Conservation (phyloP, 1,140 invertebrate species). For the Eupristina koningsbergeri region DNA sequence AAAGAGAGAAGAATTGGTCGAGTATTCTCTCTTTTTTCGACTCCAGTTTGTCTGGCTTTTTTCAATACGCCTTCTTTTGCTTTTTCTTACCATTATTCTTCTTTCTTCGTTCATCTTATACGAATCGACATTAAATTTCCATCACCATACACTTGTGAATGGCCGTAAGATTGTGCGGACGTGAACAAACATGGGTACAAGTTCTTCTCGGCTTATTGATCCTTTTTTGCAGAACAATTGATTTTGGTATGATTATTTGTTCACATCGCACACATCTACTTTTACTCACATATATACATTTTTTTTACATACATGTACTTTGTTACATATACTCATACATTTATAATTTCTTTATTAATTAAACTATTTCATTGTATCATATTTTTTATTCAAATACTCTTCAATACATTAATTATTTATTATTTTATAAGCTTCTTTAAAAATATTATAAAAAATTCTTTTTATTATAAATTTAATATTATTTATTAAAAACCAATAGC, state of each 20-base stretch:
- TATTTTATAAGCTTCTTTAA: too few relatives aligned
- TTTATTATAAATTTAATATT: too few relatives aligned
- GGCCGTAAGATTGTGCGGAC: not conserved
- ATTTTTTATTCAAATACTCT: too few relatives aligned
- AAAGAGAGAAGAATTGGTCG: conserved; percentile 35
- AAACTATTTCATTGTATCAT: too few relatives aligned
- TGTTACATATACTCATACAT: too few relatives aligned
- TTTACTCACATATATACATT: too few relatives aligned
- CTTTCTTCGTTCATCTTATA: conserved; percentile 6
- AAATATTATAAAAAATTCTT: too few relatives aligned
- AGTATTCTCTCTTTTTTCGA: conserved; percentile 32
- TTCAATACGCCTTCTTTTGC: conserved; percentile 19
- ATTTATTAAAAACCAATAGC: too few relatives aligned
- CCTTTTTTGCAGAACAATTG: conserved; percentile 24
- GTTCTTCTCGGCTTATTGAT: conserved; percentile 2
- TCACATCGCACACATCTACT: too few relatives aligned
- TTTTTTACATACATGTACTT: too few relatives aligned
- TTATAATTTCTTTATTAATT: too few relatives aligned
- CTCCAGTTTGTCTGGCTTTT: conserved; percentile 50
- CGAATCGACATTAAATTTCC: conserved; percentile 12
- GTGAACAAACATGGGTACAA: not conserved
- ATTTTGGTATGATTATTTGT: conserved; percentile 5
- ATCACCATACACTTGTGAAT: not conserved
- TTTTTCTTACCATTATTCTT: conserved; percentile 5
- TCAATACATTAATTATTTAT: too few relatives aligned